A percentile compares a stretch with the other conserved stretches of the same genome.
Evolutionary conservation across 2,888 invertebrate genomes (phyloP).

Genomic region (Diplazon laetatorius): DNA sequence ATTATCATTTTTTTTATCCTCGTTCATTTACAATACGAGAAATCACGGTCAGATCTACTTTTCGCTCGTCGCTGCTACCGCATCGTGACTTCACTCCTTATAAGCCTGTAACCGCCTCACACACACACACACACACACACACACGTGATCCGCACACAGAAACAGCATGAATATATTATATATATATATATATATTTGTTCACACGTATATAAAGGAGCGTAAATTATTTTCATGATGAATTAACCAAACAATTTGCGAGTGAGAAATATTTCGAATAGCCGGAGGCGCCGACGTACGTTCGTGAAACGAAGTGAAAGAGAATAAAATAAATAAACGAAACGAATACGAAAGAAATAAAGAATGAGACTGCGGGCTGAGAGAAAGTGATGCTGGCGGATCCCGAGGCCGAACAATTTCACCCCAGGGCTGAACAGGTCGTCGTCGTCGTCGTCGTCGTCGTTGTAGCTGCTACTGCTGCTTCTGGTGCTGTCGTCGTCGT

Average conservation of each 20-base stretch:
- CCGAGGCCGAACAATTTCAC: constrained; percentile 59
- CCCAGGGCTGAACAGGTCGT: constrained; percentile 53
- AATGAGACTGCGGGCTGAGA: constrained; percentile 33
- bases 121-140: too few relatives aligned
- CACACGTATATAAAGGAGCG: constrained; percentile 9
- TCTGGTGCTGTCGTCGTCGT: neutral
- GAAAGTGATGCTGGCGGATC: constrained; percentile 57
- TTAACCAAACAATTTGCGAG: constrained; percentile 28
- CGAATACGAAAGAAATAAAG: constrained; percentile 13
- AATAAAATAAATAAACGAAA: too few relatives aligned
- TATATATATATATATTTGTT: neutral
- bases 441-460: constrained; percentile 23
- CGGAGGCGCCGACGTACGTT: constrained; percentile 3
- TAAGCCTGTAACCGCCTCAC: constrained; percentile 20
- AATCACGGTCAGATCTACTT: constrained; percentile 64
- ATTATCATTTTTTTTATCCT: constrained; percentile 12
- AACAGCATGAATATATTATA: neutral
- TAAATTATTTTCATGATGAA: constrained; percentile 20
- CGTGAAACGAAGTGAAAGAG: constrained; percentile 38
- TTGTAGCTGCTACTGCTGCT: neutral
- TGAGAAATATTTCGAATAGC: constrained; percentile 26
- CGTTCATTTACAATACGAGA: constrained; percentile 56
- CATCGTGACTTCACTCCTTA: constrained; percentile 62
- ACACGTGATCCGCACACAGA: too few relatives aligned
- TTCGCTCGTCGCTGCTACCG: constrained; percentile 43